Conservation (phyloP, 2,797 vertebrate species). For the Rousettus madagascariensis region DNA sequence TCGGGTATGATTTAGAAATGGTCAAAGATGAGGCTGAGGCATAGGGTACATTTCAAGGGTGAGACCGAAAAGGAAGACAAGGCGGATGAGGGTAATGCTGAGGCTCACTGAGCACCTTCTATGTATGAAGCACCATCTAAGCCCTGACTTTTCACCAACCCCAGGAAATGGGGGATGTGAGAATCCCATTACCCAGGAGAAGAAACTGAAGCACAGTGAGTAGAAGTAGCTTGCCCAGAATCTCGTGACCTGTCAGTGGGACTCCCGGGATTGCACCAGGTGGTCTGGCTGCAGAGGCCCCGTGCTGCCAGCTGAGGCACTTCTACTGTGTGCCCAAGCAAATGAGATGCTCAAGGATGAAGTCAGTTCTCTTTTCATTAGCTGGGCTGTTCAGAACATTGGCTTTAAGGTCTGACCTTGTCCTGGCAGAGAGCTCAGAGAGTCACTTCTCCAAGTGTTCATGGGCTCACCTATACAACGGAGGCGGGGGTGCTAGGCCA, state of each 20-base stretch:
- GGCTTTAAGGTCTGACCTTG: background rate
- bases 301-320: background rate
- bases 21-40: background rate
- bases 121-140: rapidly evolving
- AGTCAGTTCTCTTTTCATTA: background rate
- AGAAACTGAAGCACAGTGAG: background rate
- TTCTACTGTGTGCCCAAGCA: background rate
- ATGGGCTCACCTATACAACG: background rate
- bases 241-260: background rate
- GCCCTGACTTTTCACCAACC: background rate
- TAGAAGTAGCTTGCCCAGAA: background rate
- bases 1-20: background rate
- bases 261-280: background rate
- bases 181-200: background rate
- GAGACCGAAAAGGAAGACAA: background rate
- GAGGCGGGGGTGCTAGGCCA: background rate
- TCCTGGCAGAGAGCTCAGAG: background rate
- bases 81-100: no score
- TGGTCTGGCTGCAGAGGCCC: background rate
- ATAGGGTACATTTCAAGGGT: no score
- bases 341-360: no score
- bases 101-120: background rate
- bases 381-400: background rate
- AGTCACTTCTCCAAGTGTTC: background rate
- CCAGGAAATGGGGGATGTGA: rapidly evolving